A percentile compares a stretch with the other conserved stretches of the same genome.
Evolutionary conservation across 2,113 vertebrate species (phyloP).

Genomic region (Boleophthalmus pectinirostris): DNA sequence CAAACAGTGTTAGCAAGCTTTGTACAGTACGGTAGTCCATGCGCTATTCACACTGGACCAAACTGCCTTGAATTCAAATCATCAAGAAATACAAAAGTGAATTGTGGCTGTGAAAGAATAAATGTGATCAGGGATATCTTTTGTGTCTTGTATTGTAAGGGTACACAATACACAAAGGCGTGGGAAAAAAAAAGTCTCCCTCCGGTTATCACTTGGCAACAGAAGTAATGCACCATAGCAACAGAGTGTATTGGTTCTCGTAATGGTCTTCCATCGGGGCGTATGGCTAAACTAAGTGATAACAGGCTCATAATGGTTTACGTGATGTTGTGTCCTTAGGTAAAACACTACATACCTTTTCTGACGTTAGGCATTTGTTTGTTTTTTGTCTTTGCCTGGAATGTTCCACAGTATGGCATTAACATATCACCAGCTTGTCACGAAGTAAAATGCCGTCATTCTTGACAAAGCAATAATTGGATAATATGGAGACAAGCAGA

Average conservation of each 20-base stretch:
- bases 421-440: no score
- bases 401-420: no score
- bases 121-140: not conserved
- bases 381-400: no score
- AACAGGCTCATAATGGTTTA: no score
- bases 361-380: no score
- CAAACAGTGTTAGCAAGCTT: constrained; percentile 16
- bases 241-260: not conserved
- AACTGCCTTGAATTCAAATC: not conserved
- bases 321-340: no score
- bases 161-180: not conserved
- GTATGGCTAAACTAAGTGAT: not conserved
- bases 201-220: not conserved
- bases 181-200: not conserved
- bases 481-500: no score
- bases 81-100: not conserved
- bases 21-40: constrained; percentile 4
- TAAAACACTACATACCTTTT: no score
- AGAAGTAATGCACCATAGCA: not conserved
- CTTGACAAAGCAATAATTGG: no score
- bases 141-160: no score
- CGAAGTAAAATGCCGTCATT: no score
- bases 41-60: not conserved
- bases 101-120: not conserved
- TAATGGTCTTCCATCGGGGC: not conserved